Conservation (phyloP, 2,797 vertebrate genomes). For the Scolopax bukidnonensis region DNA sequence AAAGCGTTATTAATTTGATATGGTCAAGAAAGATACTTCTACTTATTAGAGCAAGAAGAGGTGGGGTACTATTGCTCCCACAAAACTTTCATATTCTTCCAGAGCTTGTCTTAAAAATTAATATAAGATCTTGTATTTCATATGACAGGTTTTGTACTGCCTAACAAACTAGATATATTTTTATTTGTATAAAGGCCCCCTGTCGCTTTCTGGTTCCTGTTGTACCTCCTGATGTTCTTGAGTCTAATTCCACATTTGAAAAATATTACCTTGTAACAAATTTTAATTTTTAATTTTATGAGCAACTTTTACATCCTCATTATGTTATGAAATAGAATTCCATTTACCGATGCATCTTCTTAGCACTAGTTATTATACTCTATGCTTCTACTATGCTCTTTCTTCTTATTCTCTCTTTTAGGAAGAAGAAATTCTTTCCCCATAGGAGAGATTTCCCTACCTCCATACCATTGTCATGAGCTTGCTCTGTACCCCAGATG, state of each 20-base stretch:
- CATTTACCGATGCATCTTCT: background rate
- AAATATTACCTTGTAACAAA: background rate
- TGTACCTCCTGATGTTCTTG: background rate
- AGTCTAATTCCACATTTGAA: background rate
- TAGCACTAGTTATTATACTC: background rate
- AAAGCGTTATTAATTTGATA: background rate
- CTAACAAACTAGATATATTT: background rate
- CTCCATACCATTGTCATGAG: background rate
- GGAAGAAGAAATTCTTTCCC: background rate
- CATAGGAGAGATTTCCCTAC: background rate
- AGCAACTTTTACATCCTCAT: background rate
- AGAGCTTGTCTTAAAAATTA: background rate
- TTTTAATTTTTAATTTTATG: background rate
- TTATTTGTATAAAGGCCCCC: background rate
- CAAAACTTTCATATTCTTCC: background rate
- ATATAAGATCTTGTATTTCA: background rate
- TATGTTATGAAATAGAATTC: background rate
- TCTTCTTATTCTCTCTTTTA: background rate
- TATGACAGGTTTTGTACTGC: background rate
- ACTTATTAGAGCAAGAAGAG: background rate
- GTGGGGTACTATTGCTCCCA: background rate
- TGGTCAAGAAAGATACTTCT: background rate
- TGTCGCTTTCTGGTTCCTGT: background rate
- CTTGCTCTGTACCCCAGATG: constrained; percentile 27
- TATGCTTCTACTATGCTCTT: background rate